A percentile compares a stretch with the other conserved stretches of the same genome.
phyloP scores from a whole-genome alignment of 2,113 vertebrate genomes.

The Pipa parva region DNA sequence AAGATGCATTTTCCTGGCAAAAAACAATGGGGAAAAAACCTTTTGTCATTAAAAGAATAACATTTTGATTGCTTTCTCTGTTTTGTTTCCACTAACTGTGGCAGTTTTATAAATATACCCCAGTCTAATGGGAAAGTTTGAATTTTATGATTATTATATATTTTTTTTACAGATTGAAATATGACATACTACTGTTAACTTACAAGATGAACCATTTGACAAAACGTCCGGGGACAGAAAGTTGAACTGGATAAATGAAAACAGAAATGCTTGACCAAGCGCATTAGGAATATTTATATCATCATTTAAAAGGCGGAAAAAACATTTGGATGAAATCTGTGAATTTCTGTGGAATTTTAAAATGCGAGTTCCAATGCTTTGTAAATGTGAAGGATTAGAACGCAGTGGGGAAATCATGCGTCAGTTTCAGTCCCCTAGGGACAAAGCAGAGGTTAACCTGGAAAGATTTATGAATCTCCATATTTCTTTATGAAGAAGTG shows the following conservation, averaged over 20 bases:
- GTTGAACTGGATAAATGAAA: neutral
- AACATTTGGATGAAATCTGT: slow-evolving; percentile 20
- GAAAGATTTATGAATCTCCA: slow-evolving; percentile 44
- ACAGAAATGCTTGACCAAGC: neutral
- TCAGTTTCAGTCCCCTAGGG: slow-evolving; percentile 46
- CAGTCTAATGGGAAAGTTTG: no score
- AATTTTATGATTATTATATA: no score
- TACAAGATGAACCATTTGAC: no score
- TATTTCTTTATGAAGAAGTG: slow-evolving; percentile 43
- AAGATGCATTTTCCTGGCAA: no score
- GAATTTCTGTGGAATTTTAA: slow-evolving; percentile 28
- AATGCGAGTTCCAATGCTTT: slow-evolving; percentile 11
- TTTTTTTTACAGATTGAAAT: no score
- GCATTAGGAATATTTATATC: neutral
- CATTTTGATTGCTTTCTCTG: no score
- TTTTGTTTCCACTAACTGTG: no score
- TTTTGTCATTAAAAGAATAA: no score
- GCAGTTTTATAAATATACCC: no score
- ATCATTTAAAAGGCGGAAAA: neutral
- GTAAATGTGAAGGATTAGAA: slow-evolving; percentile 20
- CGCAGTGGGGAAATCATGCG: slow-evolving; percentile 31
- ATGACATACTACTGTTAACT: no score
- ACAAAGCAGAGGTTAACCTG: slow-evolving; percentile 46
- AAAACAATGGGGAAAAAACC: no score
- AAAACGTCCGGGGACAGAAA: neutral